Conservation (phyloP, 2,113 vertebrate genomes). For the Neopipo cinnamomea region DNA sequence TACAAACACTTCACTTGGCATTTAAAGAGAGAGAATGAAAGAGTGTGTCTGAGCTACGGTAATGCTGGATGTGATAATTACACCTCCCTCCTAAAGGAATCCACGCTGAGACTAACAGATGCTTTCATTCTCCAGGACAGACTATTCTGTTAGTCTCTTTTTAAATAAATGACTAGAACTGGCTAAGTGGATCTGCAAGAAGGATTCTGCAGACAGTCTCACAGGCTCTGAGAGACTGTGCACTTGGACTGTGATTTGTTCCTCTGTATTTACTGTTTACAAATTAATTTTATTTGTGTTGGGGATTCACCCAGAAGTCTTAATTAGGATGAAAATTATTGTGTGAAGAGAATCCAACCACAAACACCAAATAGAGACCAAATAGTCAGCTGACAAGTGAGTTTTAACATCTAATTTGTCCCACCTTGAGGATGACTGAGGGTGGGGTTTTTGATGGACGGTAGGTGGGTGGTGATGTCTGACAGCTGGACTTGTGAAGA, state of each 20-base stretch:
- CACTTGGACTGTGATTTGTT: constrained; percentile 22
- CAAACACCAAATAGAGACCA: background rate
- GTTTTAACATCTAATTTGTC: background rate
- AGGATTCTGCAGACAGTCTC: constrained; percentile 8
- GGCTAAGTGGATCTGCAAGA: constrained; percentile 8
- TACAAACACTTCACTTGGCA: background rate
- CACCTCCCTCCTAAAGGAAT: constrained; percentile 19
- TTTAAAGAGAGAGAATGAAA: background rate
- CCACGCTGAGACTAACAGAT: background rate
- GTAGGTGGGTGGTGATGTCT: background rate
- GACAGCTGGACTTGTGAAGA: background rate
- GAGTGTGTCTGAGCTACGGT: background rate
- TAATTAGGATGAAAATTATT: background rate
- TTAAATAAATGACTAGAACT: constrained; percentile 57
- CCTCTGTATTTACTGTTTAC: constrained; percentile 8
- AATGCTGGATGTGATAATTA: constrained; percentile 33
- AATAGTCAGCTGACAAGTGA: background rate
- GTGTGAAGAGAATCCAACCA: background rate
- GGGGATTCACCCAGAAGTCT: constrained; percentile 5
- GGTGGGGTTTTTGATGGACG: background rate
- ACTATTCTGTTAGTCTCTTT: constrained; percentile 52
- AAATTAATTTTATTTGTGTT: constrained; percentile 45
- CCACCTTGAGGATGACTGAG: rapidly evolving
- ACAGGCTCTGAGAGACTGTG: background rate
- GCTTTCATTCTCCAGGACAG: constrained; percentile 54